Evolutionary conservation across 2,888 invertebrate species (phyloP).

Genomic region (Pyrgus malvae): DNA sequence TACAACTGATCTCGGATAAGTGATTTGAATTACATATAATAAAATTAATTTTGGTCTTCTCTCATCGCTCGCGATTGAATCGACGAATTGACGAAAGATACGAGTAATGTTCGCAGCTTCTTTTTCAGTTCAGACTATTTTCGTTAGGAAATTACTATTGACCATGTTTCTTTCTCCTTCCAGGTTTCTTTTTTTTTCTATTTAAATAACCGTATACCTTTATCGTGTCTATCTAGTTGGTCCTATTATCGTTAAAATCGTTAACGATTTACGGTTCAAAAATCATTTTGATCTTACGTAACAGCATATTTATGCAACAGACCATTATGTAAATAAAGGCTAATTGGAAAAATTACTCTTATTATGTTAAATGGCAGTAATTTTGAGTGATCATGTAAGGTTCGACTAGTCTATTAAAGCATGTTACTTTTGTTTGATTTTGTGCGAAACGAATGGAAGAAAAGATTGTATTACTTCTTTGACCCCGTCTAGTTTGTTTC

Average conservation of each 20-base stretch:
- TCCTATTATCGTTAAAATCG: background rate
- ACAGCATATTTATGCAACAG: background rate
- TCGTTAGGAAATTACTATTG: too few relatives aligned
- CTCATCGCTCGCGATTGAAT: too few relatives aligned
- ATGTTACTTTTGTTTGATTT: background rate
- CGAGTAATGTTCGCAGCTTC: too few relatives aligned
- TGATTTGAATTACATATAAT: background rate
- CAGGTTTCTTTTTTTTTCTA: too few relatives aligned
- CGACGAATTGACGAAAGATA: too few relatives aligned
- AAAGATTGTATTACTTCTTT: background rate
- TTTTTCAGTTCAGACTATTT: too few relatives aligned
- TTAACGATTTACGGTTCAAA: background rate
- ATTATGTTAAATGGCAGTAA: conserved; percentile 4
- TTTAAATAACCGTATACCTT: too few relatives aligned
- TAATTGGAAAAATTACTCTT: conserved; percentile 3
- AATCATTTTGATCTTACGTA: background rate
- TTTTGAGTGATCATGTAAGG: too few relatives aligned
- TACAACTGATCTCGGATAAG: background rate
- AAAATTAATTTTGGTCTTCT: too few relatives aligned
- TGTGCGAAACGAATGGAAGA: background rate
- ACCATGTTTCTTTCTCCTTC: too few relatives aligned
- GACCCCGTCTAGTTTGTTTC: conserved; percentile 7
- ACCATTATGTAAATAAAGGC: conserved; percentile 14
- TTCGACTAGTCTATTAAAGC: too few relatives aligned
- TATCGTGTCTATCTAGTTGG: too few relatives aligned